Evolutionary conservation across 1,140 invertebrate genomes (phyloP).

Genomic region (Triops longicaudatus): DNA sequence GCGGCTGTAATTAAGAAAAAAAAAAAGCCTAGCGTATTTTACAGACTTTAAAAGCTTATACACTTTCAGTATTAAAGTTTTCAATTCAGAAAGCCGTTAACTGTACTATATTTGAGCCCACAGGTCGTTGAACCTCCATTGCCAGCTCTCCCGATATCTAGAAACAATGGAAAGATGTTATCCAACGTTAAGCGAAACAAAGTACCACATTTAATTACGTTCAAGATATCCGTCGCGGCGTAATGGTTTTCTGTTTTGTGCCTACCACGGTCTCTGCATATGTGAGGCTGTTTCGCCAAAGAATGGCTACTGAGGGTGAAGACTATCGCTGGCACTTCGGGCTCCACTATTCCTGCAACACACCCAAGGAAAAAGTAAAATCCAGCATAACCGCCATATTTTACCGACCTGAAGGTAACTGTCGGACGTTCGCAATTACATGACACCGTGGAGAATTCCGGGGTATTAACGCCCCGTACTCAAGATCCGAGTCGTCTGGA

Average conservation of each 20-base stretch:
- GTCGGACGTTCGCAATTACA: neutral
- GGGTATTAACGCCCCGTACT: neutral
- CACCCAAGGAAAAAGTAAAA: neutral
- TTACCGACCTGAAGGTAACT: neutral
- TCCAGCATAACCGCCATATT: neutral
- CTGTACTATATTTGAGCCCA: neutral
- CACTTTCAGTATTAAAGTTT: too few species aligned
- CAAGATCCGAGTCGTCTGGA: neutral
- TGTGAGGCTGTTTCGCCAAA: slow-evolving; percentile 45
- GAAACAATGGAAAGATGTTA: neutral
- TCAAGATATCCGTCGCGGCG: slow-evolving; percentile 58
- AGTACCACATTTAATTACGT: slow-evolving; percentile 41
- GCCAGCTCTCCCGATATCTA: neutral
- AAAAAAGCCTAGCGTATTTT: too few species aligned
- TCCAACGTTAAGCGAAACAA: too few species aligned
- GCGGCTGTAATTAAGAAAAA: too few species aligned
- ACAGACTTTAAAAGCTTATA: too few species aligned
- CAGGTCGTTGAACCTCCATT: neutral
- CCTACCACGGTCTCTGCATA: slow-evolving; percentile 42
- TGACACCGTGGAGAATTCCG: neutral
- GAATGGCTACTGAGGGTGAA: slow-evolving; percentile 35
- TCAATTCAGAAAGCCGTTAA: neutral
- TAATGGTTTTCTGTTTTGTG: slow-evolving; percentile 50
- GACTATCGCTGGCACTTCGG: neutral
- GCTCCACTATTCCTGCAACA: neutral